Evolutionary conservation across 2,888 invertebrate species (phyloP).

Genomic region (Bibio marci): DNA sequence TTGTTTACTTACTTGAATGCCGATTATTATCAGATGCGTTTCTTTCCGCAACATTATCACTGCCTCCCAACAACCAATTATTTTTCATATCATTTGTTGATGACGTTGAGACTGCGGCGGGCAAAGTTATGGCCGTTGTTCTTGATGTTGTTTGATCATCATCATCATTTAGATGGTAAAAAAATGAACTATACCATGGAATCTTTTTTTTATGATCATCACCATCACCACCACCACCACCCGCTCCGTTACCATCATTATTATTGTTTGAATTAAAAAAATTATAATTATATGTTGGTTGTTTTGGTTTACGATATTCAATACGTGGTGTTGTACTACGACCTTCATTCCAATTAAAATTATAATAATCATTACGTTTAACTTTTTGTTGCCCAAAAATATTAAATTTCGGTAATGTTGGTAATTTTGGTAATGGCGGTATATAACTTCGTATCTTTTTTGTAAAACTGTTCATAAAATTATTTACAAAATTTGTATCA

Average conservation of each 20-base stretch:
- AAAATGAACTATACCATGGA: slow-evolving; percentile 1
- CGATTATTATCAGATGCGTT: neutral
- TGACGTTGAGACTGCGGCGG: neutral
- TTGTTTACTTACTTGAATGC: no score
- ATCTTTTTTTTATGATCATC: neutral
- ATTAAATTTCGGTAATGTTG: neutral
- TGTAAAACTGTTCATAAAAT: no score
- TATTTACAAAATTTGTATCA: neutral
- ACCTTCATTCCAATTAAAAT: neutral
- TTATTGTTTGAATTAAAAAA: neutral
- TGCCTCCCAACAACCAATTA: slow-evolving; percentile 1
- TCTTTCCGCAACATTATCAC: neutral
- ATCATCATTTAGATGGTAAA: neutral
- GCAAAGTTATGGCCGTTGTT: neutral
- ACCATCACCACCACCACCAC: neutral
- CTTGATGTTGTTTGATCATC: neutral
- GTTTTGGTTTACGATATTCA: slow-evolving; percentile 3
- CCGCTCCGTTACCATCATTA: neutral
- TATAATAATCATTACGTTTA: neutral
- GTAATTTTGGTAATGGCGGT: no score
- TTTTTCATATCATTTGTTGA: no score
- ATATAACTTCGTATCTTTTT: no score
- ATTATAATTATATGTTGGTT: neutral
- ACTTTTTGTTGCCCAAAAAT: neutral
- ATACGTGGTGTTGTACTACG: slow-evolving; percentile 1